Conservation (phyloP, 2,797 vertebrate species). For the Leptatherina wallacei region DNA sequence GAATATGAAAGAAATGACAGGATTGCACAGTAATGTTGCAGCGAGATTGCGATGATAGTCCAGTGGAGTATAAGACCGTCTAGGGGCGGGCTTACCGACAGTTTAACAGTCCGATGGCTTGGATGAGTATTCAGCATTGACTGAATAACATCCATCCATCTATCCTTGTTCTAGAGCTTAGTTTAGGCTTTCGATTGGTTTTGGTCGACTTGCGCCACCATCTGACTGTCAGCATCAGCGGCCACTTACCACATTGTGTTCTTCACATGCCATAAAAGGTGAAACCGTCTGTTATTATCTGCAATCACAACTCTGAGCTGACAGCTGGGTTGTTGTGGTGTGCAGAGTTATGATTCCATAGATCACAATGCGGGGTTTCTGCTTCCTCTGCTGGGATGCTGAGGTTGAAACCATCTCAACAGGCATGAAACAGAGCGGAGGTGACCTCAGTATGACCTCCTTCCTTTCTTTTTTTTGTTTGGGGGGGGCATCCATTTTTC, state of each 20-base stretch:
- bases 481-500: slow-evolving; percentile 38
- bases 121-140: no score
- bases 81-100: no score
- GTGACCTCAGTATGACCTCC: slow-evolving; percentile 39
- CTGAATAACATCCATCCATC: slow-evolving; percentile 15
- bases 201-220: background rate
- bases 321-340: slow-evolving; percentile 13
- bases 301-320: background rate
- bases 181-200: background rate
- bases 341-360: slow-evolving; percentile 15
- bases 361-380: slow-evolving; percentile 14
- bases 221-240: background rate
- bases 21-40: no score
- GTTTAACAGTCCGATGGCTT: no score
- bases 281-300: background rate
- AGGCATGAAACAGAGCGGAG: slow-evolving; percentile 29
- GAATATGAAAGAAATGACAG: no score
- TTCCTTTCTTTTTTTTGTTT: slow-evolving; percentile 10
- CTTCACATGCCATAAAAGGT: background rate
- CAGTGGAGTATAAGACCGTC: no score
- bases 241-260: background rate
- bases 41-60: no score
- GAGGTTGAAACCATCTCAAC: slow-evolving; percentile 25
- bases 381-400: slow-evolving; percentile 37
- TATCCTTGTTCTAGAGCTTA: background rate